Evolutionary conservation across 2,888 invertebrate genomes (phyloP), one percentile per base, ranked within the genome.

Genomic region (Antheraea assamensis): DNA sequence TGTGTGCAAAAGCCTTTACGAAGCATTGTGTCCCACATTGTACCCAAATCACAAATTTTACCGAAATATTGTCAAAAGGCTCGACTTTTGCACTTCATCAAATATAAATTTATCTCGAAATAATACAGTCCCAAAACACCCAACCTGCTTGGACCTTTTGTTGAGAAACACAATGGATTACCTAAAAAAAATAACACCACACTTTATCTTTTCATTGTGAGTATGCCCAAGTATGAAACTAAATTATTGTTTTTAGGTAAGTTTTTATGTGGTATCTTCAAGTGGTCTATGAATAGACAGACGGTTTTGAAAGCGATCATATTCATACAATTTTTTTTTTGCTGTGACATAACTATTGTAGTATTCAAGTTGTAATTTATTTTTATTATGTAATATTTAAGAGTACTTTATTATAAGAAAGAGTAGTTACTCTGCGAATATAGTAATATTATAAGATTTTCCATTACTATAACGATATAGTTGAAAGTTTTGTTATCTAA

Each of bases 31-130:
- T 80, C 81, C 87, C 27, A 55, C 84, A 87, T 91, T 90, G 88
- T 87, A 81, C 81, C 80, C 86, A 87, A 90, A 90, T 90, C 87
- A 87, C 86, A 84, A 84, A 87, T 81, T 87, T 81, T 81, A 87
- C 85, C 83, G 83, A 90, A 89, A 90, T 87, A 86, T 86, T 87
- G 88, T 87, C 89, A 91, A 91, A 87, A 84, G 86, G 83, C 87
- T 85, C 88, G 91, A 92, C 93, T 93, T 89, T 93, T 93, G 91
- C 93, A 94, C 92, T 94, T 94, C 94, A 94, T 94, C 94, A 94
- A 94, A 94, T 86, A 89, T 90, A 89, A 85, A 94, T 94, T 93
- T 93, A 92, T 87, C 86, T 82, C 82, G 75, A 82, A 86, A 93
- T 90, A 92, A 92, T 92, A 79, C 85, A 85, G 85, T 84, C 82